A percentile compares a stretch with the other conserved stretches of the same genome.
Evolutionary conservation across 2,113 vertebrate genomes (phyloP).

Genomic region (Nycticorax nycticorax): DNA sequence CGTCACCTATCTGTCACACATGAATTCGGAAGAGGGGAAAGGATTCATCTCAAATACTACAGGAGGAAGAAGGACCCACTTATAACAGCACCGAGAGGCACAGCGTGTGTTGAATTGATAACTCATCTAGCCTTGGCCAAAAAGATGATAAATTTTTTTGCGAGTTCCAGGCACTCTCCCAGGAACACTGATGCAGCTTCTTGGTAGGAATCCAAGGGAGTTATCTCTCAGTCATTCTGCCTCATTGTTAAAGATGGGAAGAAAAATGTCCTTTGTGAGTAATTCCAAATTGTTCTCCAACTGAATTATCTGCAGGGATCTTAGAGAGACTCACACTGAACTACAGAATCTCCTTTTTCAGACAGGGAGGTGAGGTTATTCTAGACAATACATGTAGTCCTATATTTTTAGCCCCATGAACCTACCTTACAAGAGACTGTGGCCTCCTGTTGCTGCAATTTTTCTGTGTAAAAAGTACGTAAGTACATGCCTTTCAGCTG

Average conservation of each 20-base stretch:
- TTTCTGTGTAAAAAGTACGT: neutral
- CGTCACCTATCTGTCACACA: neutral
- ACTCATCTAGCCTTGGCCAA: neutral
- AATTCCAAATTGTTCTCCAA: conserved; percentile 30
- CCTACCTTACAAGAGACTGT: neutral
- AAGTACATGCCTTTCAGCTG: neutral
- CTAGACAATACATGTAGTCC: neutral
- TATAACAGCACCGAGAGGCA: neutral
- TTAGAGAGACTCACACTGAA: neutral
- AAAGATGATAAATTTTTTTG: neutral
- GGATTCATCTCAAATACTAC: neutral
- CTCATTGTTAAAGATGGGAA: neutral
- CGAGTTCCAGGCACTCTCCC: neutral
- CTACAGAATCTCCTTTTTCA: neutral
- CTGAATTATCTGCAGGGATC: neutral
- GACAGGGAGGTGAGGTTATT: neutral
- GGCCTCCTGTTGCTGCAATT: neutral
- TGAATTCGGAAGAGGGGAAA: neutral
- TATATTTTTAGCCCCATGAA: neutral
- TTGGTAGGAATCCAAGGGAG: neutral
- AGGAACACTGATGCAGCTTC: neutral
- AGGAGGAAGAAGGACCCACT: neutral
- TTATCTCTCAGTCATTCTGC: neutral
- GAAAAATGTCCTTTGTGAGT: conserved; percentile 23
- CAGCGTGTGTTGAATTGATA: neutral